Evolutionary conservation across 2,888 invertebrate species (phyloP), one percentile per base, ranked within the genome.

Genomic region (Teleogryllus oceanicus): DNA sequence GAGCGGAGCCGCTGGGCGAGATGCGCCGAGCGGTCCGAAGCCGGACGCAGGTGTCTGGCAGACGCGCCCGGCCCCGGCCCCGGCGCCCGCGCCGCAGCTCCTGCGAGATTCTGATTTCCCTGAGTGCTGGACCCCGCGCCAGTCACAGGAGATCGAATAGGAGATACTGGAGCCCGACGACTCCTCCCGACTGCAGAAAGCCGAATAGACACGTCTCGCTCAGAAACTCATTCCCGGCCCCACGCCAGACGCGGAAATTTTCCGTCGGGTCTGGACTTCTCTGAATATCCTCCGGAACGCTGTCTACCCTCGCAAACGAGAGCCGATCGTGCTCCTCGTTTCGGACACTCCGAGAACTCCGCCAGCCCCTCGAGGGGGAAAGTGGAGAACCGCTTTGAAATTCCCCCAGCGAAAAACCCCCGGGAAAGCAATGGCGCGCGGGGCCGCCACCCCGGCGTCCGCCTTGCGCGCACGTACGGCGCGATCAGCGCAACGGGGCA

Each of bases 221-320:
- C 62, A 62, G 62, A 62, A 62, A 62, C 62, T 62, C 62, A 62
- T 62, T 62, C 16, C 13, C 16, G 62, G 62, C 13, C 4, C 16
- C 4, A 18, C 62, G 62, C 62, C 16, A 62, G 62, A 62, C 62
- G 62, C 62, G 62, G 62, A 62, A 62, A 16, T 18, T 62, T 62
- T 62, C n/a, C 62, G 16, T 62, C 62, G 62, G 62, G 13, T 10
- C 62, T 16, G 62, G n/a, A 62, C 62, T 62, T 62, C 62, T n/a
- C 62, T 13, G 62, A 62, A 62, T 62, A 62, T 62, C 62, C 62
- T 62, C 62, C 62, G 62, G 62, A 62, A 62, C 62, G 62, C 62
- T 62, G 62, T 62, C 62, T 62, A n/a, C 62, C 62, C 62, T 62
- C 62, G n/a, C 62, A 62, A 62, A 62, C 62, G 62, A 62, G 62